A percentile compares a stretch with the other conserved stretches of the same genome.
phyloP scores from a whole-genome alignment of 30 jellyfish, hydroid and myxozoan genomes.

The Rhopilema esculentum region DNA sequence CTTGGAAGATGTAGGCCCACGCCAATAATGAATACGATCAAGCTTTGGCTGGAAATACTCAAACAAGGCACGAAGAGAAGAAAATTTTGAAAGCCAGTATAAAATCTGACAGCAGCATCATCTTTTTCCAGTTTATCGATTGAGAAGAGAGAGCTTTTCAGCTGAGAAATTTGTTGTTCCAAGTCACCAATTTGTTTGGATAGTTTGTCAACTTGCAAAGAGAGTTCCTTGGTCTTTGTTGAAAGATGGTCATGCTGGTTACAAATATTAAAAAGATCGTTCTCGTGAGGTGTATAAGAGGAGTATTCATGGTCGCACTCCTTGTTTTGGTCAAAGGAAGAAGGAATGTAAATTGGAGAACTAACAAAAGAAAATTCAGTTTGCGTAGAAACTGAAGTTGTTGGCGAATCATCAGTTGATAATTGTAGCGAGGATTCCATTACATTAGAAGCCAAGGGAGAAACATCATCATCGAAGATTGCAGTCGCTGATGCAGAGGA shows the following conservation, averaged over 20 bases:
- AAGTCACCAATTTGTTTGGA: neutral
- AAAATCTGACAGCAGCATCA: slow-evolving; percentile 16
- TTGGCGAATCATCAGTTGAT: slow-evolving; percentile 10
- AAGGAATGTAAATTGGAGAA: slow-evolving; percentile 38
- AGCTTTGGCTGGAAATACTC: slow-evolving; percentile 2
- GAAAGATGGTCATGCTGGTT: neutral
- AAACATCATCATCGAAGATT: neutral
- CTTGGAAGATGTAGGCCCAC: slow-evolving; percentile 1
- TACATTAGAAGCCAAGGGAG: slow-evolving; percentile 12
- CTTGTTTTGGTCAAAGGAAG: slow-evolving; percentile 7
- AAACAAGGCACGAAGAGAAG: slow-evolving; percentile 5
- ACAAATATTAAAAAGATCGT: neutral
- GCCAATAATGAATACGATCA: slow-evolving; percentile 1
- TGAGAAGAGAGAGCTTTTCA: slow-evolving; percentile 1
- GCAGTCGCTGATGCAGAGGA: slow-evolving; percentile 1
- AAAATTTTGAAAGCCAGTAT: slow-evolving; percentile 3
- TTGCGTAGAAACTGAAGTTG: slow-evolving; percentile 11
- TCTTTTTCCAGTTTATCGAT: slow-evolving; percentile 5
- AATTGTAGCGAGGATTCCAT: neutral
- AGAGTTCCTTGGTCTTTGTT: neutral
- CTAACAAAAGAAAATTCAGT: slow-evolving; percentile 24
- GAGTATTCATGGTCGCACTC: neutral
- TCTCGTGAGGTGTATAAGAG: slow-evolving; percentile 2
- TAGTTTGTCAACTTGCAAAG: neutral
- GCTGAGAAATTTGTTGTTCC: neutral